phyloP scores from a whole-genome alignment of 2,797 vertebrate genomes.

The Galago senegalensis region DNA sequence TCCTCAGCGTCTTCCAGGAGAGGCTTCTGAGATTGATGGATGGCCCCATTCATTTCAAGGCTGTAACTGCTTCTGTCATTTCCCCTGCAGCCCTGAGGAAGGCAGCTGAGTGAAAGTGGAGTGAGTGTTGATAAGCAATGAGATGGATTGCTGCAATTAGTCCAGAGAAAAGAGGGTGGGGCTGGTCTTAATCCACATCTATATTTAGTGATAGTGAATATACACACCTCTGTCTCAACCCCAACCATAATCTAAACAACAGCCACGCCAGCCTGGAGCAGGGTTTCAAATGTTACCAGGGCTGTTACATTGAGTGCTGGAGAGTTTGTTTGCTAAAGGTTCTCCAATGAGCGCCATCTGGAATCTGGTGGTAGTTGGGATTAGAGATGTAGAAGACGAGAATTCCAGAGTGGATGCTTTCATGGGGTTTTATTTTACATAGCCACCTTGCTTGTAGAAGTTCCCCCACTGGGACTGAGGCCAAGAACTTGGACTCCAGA shows the following conservation, averaged over 20 bases:
- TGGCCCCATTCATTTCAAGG: slow-evolving; percentile 55
- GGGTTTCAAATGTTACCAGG: neutral
- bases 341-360: slow-evolving; percentile 35
- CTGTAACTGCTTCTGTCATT: slow-evolving; percentile 56
- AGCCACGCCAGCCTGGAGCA: neutral
- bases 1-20: slow-evolving; percentile 59
- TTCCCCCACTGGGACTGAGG: neutral
- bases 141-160: slow-evolving; percentile 62
- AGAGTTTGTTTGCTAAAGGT: neutral
- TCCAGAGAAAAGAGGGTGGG: slow-evolving; percentile 29
- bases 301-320: slow-evolving; percentile 11
- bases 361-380: slow-evolving; percentile 11
- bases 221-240: neutral
- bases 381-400: neutral
- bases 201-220: slow-evolving; percentile 74
- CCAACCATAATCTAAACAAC: neutral
- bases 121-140: slow-evolving; percentile 60
- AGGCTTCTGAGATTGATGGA: slow-evolving; percentile 19
- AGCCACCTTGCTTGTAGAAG: slow-evolving; percentile 34
- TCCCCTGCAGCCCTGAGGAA: slow-evolving; percentile 43
- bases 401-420: neutral
- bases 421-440: slow-evolving; percentile 21
- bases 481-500: slow-evolving; percentile 22
- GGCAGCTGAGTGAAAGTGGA: slow-evolving; percentile 46
- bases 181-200: slow-evolving; percentile 53